Evolutionary conservation across 1,140 invertebrate genomes (phyloP).

Genomic region (Cydia amplana): DNA sequence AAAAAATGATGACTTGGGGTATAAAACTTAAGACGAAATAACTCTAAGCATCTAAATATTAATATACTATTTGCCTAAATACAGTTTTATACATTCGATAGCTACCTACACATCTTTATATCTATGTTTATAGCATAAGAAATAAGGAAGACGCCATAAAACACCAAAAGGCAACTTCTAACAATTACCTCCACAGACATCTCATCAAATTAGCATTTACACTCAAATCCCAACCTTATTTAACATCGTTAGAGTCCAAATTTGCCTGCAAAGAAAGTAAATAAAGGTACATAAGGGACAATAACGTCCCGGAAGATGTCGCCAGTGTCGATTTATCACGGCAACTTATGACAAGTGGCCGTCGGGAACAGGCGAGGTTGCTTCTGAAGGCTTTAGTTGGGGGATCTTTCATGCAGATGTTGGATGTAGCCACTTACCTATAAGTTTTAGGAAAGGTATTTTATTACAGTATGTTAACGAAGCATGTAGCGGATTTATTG

Average conservation of each 20-base stretch:
- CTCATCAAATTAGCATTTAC: neutral
- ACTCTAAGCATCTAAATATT: too few relatives aligned
- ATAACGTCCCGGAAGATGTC: conserved; percentile 12
- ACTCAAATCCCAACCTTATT: neutral
- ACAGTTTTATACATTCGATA: neutral
- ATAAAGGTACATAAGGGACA: conserved; percentile 26
- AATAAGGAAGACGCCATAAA: neutral
- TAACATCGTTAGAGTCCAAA: neutral
- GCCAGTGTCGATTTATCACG: conserved; percentile 27
- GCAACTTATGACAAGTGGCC: conserved; percentile 24
- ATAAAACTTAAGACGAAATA: too few relatives aligned
- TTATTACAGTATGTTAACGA: neutral
- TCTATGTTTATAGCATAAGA: neutral
- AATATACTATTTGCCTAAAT: too few relatives aligned
- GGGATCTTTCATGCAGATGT: neutral
- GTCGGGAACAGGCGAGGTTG: neutral
- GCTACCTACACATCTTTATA: neutral
- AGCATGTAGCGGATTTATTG: too few relatives aligned
- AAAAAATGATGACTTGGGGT: too few relatives aligned
- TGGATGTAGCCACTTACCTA: neutral
- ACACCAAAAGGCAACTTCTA: neutral
- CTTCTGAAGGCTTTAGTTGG: neutral
- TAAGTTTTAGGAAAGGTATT: neutral
- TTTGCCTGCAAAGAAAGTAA: neutral
- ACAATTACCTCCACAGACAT: conserved; percentile 17